Base-by-base conservation (phyloP, 2,113 vertebrate species). In the Montifringilla adamsi region DNA sequence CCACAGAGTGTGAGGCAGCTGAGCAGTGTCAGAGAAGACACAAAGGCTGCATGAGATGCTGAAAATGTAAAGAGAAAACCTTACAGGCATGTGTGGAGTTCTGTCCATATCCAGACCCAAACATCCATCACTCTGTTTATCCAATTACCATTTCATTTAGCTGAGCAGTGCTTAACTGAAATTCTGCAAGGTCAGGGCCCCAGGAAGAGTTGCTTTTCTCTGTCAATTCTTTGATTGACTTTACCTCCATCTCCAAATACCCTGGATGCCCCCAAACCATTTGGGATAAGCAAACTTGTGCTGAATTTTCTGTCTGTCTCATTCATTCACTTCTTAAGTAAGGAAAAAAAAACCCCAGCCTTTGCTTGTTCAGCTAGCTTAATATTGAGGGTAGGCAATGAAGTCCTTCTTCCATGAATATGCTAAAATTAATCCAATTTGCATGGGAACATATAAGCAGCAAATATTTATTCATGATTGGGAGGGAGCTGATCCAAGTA, bases 371-470 rank as follows among this genome's bases (percentile, higher is more conserved):
- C 87, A 93, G 93, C 91, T 90, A 89, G 47, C 84, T 97, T 84
- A 93, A 91, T 74, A 83, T 47, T 80, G 60, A 95, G 59, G 27
- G 19, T 94, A 94, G 93, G 95, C 79, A 96, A 59, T 43, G 22
- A 43, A 15, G 24, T 95, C 93, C 95, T 94, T 91, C 94, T 94
- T 24, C 59, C 87, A 96, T 77, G 47, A 96, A 94, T 87, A 89
- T 94, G 89, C 79, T 91, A 82, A 94, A 93, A 95, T 94, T 94
- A 97, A 97, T 96, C 91, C 96, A 94, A 94, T 97, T 97, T 97
- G 84, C 90, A 93, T 96, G 86, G 94, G 46, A 96, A 84, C 28
- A 63, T 44, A 83, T 90, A 83, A 94, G 87, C 90, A 97, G 88
- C 86, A 96, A 97, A 96, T 90, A 95, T 96, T 97, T 96, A 89